Conservation (phyloP, 2,888 invertebrate genomes). For the Orthosia gracilis region DNA sequence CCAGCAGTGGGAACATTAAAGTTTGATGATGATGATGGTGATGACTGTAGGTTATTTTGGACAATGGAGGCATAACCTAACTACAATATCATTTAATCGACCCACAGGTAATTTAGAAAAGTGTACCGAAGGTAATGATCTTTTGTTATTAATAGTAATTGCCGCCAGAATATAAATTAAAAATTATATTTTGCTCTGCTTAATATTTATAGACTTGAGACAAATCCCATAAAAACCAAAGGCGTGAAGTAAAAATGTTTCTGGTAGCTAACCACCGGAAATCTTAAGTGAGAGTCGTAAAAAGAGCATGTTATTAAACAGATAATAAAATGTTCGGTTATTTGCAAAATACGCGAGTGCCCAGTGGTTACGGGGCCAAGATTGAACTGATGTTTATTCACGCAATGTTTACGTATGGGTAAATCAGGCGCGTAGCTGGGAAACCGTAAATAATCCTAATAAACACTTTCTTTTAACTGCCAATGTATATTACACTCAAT, state of each 20-base stretch:
- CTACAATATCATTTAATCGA: neutral
- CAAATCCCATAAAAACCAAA: slow-evolving; percentile 41
- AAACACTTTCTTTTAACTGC: slow-evolving; percentile 66
- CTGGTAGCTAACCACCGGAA: slow-evolving; percentile 68
- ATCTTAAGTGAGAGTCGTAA: slow-evolving; percentile 67
- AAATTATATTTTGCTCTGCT: neutral
- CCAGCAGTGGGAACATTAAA: no score
- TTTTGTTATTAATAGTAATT: neutral
- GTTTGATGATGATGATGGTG: no score
- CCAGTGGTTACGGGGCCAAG: slow-evolving; percentile 48
- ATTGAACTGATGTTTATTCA: slow-evolving; percentile 64
- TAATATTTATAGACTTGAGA: slow-evolving; percentile 12
- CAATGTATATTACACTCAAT: slow-evolving; percentile 51
- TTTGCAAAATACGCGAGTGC: slow-evolving; percentile 60
- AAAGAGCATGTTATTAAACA: slow-evolving; percentile 64
- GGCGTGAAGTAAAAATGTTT: slow-evolving; percentile 62
- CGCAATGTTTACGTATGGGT: slow-evolving; percentile 66
- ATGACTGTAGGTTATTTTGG: neutral
- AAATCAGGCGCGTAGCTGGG: slow-evolving; percentile 63
- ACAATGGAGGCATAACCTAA: neutral
- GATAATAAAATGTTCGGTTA: slow-evolving; percentile 66
- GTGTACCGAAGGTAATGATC: neutral
- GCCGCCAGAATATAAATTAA: slow-evolving; percentile 4
- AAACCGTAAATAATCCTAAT: slow-evolving; percentile 67
- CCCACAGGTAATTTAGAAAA: neutral